A percentile compares a stretch with the other conserved stretches of the same genome.
These are phyloP conservation scores for Montifringilla adamsi DNA, from an alignment of 2,113 vertebrate genomes.

Conservation along the genomic window DNA sequence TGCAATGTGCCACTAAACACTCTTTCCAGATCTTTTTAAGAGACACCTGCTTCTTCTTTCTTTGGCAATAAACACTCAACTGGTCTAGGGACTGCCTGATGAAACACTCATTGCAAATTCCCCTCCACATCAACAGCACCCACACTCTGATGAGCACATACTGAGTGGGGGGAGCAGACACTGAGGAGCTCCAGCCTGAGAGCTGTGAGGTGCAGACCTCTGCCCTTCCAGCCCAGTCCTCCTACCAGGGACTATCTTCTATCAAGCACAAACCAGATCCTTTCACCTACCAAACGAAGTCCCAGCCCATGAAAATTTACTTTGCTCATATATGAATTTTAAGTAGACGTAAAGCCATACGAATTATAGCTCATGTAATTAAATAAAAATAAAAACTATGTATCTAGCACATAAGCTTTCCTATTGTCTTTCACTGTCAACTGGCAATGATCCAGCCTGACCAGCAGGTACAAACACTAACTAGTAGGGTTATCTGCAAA, in stretches of 20 bases:
- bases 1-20: constrained; percentile 27
- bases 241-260: neutral
- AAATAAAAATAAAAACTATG: constrained; percentile 50
- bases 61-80: constrained; percentile 12
- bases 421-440: constrained; percentile 53
- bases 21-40: neutral
- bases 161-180: neutral
- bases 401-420: constrained; percentile 39
- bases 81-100: neutral
- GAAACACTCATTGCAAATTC: neutral
- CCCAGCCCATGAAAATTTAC: constrained; percentile 21
- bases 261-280: neutral
- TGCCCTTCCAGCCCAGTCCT: neutral
- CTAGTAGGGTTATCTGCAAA: constrained; percentile 23
- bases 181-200: neutral
- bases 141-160: neutral
- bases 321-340: constrained; percentile 40
- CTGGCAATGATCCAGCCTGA: constrained; percentile 62
- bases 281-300: neutral
- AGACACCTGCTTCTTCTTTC: constrained; percentile 30
- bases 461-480: constrained; percentile 68
- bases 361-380: constrained; percentile 2
- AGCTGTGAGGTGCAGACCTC: neutral
- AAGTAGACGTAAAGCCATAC: constrained; percentile 31
- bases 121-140: neutral